A percentile compares a stretch with the other conserved stretches of the same genome.
Conservation (phyloP, 2,888 invertebrate species). For the Cantharis lateralis region DNA sequence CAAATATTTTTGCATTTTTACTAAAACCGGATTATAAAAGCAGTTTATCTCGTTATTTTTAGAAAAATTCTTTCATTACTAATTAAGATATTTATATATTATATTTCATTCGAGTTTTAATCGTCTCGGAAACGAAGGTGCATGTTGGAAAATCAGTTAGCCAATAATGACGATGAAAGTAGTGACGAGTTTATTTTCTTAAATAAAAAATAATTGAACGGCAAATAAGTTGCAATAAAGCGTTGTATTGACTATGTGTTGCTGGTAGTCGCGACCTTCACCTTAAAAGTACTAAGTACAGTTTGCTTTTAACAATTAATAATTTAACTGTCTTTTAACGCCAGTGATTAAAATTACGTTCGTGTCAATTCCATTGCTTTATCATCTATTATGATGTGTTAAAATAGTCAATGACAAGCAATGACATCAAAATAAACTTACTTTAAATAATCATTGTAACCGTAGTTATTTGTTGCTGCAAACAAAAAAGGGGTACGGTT, state of each 20-base stretch:
- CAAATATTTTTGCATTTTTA: neutral
- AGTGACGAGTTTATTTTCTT: neutral
- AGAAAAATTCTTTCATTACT: neutral
- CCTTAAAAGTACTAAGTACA: neutral
- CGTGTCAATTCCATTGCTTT: neutral
- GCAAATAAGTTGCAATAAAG: neutral
- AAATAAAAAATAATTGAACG: neutral
- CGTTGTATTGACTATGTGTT: neutral
- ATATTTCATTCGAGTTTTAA: neutral
- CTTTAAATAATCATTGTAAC: neutral
- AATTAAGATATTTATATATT: neutral
- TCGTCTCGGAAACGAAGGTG: neutral
- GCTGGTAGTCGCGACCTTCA: neutral
- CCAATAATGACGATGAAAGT: neutral
- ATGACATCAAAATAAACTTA: neutral
- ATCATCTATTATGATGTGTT: neutral
- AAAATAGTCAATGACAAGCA: neutral
- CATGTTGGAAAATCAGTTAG: neutral
- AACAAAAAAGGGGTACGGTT: neutral
- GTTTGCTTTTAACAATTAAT: neutral
- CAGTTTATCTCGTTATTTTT: neutral
- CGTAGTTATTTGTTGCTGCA: neutral
- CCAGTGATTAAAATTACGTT: neutral
- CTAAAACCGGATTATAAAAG: neutral
- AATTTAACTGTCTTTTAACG: neutral